Base-by-base conservation (phyloP, 2,113 vertebrate species). In the Clarias magur region DNA sequence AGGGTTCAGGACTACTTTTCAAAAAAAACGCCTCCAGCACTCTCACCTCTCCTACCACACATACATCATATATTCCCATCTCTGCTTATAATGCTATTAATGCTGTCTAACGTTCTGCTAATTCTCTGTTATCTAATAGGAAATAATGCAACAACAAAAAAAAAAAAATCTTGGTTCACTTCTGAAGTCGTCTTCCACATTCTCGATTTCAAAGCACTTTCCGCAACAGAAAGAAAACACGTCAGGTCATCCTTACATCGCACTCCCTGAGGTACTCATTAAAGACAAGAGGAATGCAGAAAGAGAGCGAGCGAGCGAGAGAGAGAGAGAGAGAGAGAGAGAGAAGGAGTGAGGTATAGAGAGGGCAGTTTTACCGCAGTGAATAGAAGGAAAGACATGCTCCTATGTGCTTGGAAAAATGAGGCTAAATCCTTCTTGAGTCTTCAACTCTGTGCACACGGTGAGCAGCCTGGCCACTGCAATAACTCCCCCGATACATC, bases 231-330 rank as follows among this genome's bases (percentile, higher is more conserved):
- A 2, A 56, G 75, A 76, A 62, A 42, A 62, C 76, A 23, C 53
- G 54, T 68, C 81, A 78, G 81, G 72, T 87, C 60, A 79, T 87
- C 57, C 25, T 68, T 83, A 76, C 48, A 87, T 83, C 72, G 15
- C 42, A 21, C 73, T 87, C 86, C 86, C 86, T 16, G 53, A 76
- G 86, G 86, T 84, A n/a, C 81, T 87, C 86, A 87, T 87, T 87
- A 87, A 83, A 87, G 81, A 68, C 16, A 19, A 84, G 53, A 16
- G 21, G 48, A 59, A 63, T 7, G 25, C 6, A 0, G 65, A 34
- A 15, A 67, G 59, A 13, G 54, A 42, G 53, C 27, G 30, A 75
- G 68, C 11, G 42, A 17, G 42, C 42, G 83, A n/a, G 62, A 38
- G n/a, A 53, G 70, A 42, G 42, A 42, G 42, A 0, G 65, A 34